Conservation (phyloP, 2,888 invertebrate genomes). For the Plebejus argus region DNA sequence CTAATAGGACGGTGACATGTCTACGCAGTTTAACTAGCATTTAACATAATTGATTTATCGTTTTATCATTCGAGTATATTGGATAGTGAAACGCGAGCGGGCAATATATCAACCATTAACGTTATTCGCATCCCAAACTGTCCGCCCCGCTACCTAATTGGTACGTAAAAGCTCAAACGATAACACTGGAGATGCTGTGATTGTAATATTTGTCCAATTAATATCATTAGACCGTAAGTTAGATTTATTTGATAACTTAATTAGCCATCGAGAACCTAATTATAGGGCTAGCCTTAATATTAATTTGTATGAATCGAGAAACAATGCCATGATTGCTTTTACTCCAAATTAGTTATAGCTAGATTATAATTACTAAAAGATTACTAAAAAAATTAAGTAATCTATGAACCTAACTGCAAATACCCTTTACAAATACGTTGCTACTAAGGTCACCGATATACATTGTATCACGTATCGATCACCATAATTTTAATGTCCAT, state of each 20-base stretch:
- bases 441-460: not conserved
- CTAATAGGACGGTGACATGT: slow-evolving; percentile 52
- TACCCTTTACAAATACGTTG: not conserved
- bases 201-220: not conserved
- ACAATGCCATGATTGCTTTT: not conserved
- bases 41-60: slow-evolving; percentile 48
- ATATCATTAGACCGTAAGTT: not conserved
- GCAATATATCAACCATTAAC: slow-evolving; percentile 41
- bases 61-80: slow-evolving; percentile 42
- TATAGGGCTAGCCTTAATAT: too few relatives aligned
- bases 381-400: not conserved
- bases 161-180: slow-evolving; percentile 37
- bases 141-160: slow-evolving; percentile 42
- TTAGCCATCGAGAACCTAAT: not conserved
- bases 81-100: slow-evolving; percentile 41
- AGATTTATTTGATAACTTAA: slow-evolving; percentile 2
- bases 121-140: slow-evolving; percentile 34
- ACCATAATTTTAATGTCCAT: slow-evolving; percentile 8
- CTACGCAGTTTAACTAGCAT: slow-evolving; percentile 39
- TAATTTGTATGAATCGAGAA: not conserved
- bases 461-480: slow-evolving; percentile 11
- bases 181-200: not conserved
- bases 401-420: not conserved
- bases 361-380: too few relatives aligned
- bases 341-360: too few relatives aligned